Conservation (phyloP, 1,140 invertebrate species). For the Dinothrombium tinctorium region DNA sequence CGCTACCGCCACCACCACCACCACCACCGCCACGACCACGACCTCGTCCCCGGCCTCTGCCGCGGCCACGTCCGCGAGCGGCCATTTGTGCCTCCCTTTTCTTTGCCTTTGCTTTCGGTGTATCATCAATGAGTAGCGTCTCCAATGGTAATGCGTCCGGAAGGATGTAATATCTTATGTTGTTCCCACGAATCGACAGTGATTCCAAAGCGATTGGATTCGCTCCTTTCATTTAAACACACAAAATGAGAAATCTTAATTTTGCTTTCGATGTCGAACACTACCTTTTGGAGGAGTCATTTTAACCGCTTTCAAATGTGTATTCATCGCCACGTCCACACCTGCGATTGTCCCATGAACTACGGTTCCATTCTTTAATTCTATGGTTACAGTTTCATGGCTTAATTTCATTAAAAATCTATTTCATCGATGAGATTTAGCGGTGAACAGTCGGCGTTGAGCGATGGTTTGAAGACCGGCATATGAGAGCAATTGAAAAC, state of each 20-base stretch:
- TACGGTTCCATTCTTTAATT: slow-evolving; percentile 87
- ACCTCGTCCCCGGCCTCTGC: slow-evolving; percentile 19
- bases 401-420: slow-evolving; percentile 98
- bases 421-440: no score
- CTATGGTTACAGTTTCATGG: slow-evolving; percentile 97
- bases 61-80: slow-evolving; percentile 16
- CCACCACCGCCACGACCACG: slow-evolving; percentile 17
- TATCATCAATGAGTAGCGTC: slow-evolving; percentile 86
- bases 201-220: slow-evolving; percentile 81
- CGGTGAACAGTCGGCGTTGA: no score
- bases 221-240: not conserved
- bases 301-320: slow-evolving; percentile 92
- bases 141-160: slow-evolving; percentile 84
- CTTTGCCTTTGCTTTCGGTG: slow-evolving; percentile 75
- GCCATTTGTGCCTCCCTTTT: slow-evolving; percentile 41
- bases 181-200: slow-evolving; percentile 87
- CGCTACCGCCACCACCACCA: slow-evolving; percentile 4
- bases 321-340: slow-evolving; percentile 99
- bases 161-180: slow-evolving; percentile 89
- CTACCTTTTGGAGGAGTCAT: slow-evolving; percentile 79
- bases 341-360: slow-evolving; percentile 28
- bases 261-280: not conserved
- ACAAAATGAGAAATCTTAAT: not conserved
- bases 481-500: no score
- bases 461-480: no score